phyloP scores from a whole-genome alignment of 2,888 invertebrate genomes.

The Lissocephala sabroskyi region DNA sequence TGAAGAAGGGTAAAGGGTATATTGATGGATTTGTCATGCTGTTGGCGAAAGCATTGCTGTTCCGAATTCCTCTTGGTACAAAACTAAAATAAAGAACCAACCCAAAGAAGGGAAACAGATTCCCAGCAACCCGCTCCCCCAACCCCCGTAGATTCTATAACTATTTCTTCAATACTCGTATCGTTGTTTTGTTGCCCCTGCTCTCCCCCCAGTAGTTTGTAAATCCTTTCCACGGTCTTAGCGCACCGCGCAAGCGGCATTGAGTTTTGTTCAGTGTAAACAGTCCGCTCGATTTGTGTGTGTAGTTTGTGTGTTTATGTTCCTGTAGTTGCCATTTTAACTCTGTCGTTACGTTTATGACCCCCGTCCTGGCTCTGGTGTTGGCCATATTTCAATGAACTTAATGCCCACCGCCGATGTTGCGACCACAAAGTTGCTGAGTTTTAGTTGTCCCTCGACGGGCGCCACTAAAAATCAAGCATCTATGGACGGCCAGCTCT shows the following conservation, averaged over 20 bases:
- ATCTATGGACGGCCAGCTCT: too few relatives aligned
- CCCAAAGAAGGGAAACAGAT: too few relatives aligned
- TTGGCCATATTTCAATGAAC: slow-evolving; percentile 51
- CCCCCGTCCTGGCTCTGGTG: slow-evolving; percentile 29
- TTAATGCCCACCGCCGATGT: slow-evolving; percentile 27
- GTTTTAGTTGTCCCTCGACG: slow-evolving; percentile 15
- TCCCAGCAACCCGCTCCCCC: too few relatives aligned
- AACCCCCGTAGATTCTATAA: slow-evolving; percentile 34
- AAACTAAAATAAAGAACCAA: background rate
- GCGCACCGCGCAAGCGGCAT: too few relatives aligned
- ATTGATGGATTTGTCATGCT: too few relatives aligned
- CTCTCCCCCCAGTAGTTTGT: too few relatives aligned
- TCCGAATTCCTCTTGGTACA: background rate
- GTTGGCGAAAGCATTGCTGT: slow-evolving; percentile 15
- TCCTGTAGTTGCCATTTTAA: slow-evolving; percentile 30
- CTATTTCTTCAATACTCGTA: slow-evolving; percentile 67
- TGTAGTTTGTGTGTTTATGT: slow-evolving; percentile 24
- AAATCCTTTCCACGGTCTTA: too few relatives aligned
- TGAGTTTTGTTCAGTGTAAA: too few relatives aligned
- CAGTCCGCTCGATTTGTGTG: background rate
- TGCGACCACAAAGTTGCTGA: slow-evolving; percentile 41
- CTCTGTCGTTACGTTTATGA: slow-evolving; percentile 49
- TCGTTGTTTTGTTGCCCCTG: too few relatives aligned
- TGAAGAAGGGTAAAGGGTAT: background rate
- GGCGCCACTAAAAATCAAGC: slow-evolving; percentile 32